Evolutionary conservation across 1,140 invertebrate species (phyloP).

Genomic region (Alviniconcha marisindica): DNA sequence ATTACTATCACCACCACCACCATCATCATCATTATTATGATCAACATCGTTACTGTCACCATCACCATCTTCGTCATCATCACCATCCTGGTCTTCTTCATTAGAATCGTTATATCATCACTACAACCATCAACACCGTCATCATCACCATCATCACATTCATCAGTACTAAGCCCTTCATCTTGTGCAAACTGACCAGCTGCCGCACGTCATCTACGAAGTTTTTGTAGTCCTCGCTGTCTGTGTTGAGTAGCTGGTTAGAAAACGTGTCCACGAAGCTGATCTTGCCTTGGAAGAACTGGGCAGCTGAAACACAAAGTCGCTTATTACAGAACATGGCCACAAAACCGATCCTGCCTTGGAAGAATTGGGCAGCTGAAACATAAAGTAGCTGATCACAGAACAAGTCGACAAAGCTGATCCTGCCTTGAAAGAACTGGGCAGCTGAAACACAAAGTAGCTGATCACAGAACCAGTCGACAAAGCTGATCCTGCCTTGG

Average conservation of each 20-base stretch:
- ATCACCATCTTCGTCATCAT: no score
- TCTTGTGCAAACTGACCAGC: constrained; percentile 2
- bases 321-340: constrained; percentile 6
- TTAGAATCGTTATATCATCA: no score
- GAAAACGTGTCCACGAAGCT: constrained; percentile 28
- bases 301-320: constrained; percentile 19
- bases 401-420: constrained; percentile 28
- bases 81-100: not conserved
- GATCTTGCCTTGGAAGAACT: constrained; percentile 38
- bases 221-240: constrained; percentile 4
- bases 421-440: constrained; percentile 36
- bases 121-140: no score
- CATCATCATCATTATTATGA: not conserved
- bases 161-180: no score
- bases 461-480: constrained; percentile 15
- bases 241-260: not conserved
- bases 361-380: constrained; percentile 40
- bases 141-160: no score
- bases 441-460: constrained; percentile 15
- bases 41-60: not conserved
- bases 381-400: not conserved
- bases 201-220: not conserved
- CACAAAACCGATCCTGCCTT: constrained; percentile 25
- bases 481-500: constrained; percentile 26
- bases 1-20: not conserved